A percentile compares a stretch with the other conserved stretches of the same genome.
These are phyloP conservation scores for Tenthredo notha DNA, from an alignment of 2,888 invertebrate species.

Conservation along the genomic window DNA sequence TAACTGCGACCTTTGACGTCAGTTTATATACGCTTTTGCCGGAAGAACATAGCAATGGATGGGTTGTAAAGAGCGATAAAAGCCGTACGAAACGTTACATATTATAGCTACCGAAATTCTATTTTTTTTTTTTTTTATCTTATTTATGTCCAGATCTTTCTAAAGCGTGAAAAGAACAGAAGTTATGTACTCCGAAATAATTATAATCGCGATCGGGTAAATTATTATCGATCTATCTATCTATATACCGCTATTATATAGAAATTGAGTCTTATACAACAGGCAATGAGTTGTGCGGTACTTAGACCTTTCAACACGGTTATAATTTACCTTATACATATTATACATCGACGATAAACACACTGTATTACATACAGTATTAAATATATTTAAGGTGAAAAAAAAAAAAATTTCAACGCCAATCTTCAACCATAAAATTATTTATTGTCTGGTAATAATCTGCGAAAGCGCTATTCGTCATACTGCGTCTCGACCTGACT, in stretches of 20 bases:
- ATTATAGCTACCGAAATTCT: constrained; percentile 24
- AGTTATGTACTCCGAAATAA: too few species aligned
- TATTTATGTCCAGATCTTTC: background rate
- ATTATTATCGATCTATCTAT: background rate
- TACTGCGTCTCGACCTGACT: background rate
- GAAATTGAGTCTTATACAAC: background rate
- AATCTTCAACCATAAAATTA: constrained; percentile 6
- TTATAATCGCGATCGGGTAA: background rate
- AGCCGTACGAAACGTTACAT: background rate
- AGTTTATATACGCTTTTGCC: constrained; percentile 42
- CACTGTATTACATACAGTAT: background rate
- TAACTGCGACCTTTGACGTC: constrained; percentile 51
- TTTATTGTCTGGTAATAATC: constrained; percentile 15
- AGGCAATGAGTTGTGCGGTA: constrained; percentile 1
- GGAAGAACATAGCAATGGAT: background rate
- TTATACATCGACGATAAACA: background rate
- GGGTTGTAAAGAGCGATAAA: constrained; percentile 36
- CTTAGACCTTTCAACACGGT: background rate
- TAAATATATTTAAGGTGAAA: background rate
- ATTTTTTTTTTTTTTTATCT: background rate
- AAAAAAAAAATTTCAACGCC: background rate
- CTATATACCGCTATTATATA: too few species aligned
- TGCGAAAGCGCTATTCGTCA: constrained; percentile 27
- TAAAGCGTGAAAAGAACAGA: constrained; percentile 1
- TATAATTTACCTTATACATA: background rate